These are phyloP conservation scores for Sorex fumeus DNA, from an alignment of 2,113 vertebrate species.

Conservation along the genomic window DNA sequence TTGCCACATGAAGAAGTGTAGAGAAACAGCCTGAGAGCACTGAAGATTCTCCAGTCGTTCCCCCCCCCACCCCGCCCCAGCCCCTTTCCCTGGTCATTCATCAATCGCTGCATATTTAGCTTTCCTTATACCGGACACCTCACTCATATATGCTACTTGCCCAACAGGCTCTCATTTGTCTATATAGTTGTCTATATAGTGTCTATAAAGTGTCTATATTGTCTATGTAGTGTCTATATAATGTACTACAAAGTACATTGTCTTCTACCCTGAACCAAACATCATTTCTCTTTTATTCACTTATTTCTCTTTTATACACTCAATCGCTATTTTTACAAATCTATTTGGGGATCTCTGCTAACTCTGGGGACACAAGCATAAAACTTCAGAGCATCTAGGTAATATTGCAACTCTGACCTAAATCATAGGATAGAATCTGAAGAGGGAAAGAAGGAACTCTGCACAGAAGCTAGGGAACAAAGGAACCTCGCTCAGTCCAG, in stretches of 20 bases:
- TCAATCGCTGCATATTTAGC: neutral
- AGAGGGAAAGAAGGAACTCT: neutral
- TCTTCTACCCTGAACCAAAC: neutral
- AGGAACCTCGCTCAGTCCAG: neutral
- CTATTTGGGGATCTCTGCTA: neutral
- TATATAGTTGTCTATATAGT: too few species aligned
- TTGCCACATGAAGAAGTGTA: neutral
- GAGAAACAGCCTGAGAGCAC: too few species aligned
- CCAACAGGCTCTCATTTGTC: too few species aligned
- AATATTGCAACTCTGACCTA: neutral
- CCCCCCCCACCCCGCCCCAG: too few species aligned
- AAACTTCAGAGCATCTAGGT: neutral
- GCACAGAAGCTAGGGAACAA: neutral
- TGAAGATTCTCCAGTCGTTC: neutral
- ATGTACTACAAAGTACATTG: neutral
- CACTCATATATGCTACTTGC: neutral
- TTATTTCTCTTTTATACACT: neutral
- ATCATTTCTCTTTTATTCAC: neutral
- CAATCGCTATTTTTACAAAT: neutral
- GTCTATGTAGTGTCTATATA: too few species aligned
- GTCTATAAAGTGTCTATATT: too few species aligned
- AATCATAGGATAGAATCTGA: neutral
- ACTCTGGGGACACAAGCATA: neutral
- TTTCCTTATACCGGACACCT: neutral
- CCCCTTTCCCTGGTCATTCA: neutral